A percentile compares a stretch with the other conserved stretches of the same genome.
These are phyloP conservation scores for Meloidogyne exigua DNA, from an alignment of 1,140 invertebrate species.

Conservation along the genomic window DNA sequence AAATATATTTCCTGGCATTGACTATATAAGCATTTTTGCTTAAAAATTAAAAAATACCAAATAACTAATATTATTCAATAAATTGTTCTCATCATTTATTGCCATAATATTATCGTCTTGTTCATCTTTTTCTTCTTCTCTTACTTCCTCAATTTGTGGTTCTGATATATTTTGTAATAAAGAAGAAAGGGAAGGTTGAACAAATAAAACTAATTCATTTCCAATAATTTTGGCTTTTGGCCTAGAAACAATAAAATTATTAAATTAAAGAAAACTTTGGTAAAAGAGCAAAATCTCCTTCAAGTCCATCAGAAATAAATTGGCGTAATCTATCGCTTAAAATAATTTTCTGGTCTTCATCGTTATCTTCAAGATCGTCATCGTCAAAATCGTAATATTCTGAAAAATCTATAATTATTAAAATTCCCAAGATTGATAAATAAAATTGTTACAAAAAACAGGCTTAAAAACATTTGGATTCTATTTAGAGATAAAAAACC, in stretches of 20 bases:
- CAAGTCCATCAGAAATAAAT: neutral
- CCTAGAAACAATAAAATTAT: neutral
- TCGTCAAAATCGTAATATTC: neutral
- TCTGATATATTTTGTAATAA: neutral
- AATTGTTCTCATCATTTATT: neutral
- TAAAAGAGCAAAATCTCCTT: neutral
- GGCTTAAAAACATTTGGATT: too few relatives aligned
- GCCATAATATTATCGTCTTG: neutral
- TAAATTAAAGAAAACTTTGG: neutral
- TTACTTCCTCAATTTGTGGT: neutral
- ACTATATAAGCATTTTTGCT: too few relatives aligned
- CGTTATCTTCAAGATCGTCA: neutral
- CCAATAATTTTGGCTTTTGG: conserved; percentile 4
- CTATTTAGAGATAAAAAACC: neutral
- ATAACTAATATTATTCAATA: neutral
- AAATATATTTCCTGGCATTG: too few relatives aligned
- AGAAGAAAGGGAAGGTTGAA: conserved; percentile 3
- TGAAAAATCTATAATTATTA: neutral
- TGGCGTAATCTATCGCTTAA: neutral
- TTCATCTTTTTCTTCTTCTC: neutral
- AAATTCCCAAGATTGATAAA: too few relatives aligned
- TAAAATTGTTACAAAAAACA: too few relatives aligned
- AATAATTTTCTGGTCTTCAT: neutral
- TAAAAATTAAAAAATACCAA: neutral
- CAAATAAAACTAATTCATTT: neutral